These are phyloP conservation scores for Corythornis cristatus DNA, from an alignment of 2,113 vertebrate species.

Conservation along the genomic window DNA sequence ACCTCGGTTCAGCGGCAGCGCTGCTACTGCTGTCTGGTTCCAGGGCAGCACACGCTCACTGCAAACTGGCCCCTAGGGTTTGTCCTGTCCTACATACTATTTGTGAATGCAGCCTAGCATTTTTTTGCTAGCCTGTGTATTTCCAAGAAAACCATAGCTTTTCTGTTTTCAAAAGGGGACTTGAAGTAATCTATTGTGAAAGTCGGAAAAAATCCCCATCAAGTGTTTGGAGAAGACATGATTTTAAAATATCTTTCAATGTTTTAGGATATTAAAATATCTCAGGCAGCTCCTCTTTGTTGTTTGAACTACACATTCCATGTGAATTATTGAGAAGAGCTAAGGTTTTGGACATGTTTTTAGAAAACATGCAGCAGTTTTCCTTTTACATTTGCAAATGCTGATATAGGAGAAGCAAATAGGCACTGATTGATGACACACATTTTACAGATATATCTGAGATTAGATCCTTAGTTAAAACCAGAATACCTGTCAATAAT, in stretches of 20 bases:
- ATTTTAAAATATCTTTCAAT: not conserved
- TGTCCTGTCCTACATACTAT: constrained; percentile 62
- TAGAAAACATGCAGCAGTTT: not conserved
- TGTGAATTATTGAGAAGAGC: not conserved
- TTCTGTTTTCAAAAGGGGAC: not conserved
- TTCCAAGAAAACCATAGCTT: constrained; percentile 10
- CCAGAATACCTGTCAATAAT: not conserved
- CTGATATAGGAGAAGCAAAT: not conserved
- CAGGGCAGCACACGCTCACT: constrained; percentile 25
- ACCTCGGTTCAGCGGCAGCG: constrained; percentile 1
- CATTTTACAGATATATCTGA: not conserved
- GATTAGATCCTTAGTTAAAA: not conserved
- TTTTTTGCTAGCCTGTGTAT: constrained; percentile 27
- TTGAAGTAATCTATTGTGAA: constrained; percentile 37
- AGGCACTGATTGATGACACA: not conserved
- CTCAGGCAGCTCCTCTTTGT: not conserved
- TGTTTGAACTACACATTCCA: not conserved
- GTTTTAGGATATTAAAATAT: not conserved
- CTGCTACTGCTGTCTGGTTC: constrained; percentile 37
- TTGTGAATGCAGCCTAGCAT: constrained; percentile 32
- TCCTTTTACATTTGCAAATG: not conserved
- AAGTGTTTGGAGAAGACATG: not conserved
- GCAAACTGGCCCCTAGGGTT: constrained; percentile 46
- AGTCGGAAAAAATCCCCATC: not conserved
- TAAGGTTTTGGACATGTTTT: not conserved